Evolutionary conservation across 2,113 vertebrate species (phyloP), one percentile per base, ranked within the genome.

Genomic region (Ageneiosus marmoratus): DNA sequence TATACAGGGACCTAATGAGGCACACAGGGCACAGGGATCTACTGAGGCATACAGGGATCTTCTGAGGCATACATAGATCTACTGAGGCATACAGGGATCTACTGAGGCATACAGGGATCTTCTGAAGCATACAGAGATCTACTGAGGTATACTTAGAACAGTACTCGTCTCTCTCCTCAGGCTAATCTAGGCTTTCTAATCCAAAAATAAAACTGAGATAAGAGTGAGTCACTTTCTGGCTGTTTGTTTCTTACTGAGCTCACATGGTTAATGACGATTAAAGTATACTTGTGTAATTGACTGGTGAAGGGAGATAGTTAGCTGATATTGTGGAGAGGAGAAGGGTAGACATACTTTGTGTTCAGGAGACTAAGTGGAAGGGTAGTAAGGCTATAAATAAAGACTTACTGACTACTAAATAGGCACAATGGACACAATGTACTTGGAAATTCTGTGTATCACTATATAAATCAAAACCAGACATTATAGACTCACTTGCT

Each of bases 121-220:
- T 2, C 37, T 41, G 37, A 3, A 5, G 60, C 5, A 53, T 74
- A 48, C 46, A 37, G 48, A 20, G 69, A 67, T 44, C 27, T 55
- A 79, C 67, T 75, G 63, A 85, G 34, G 51, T 5, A 41, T 41
- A 41, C 37, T 3, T 2, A 20, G 58, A 67, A n/a, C 63, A n/a
- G 70, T 74, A 67, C 69, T 58, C 3, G 50, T 44, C 44, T 83
- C 27, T 60, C 3, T 41, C 70, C 60, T 80, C 41, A 69, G 58
- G 69, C 77, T 79, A 74, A 79, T 82, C 80, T 60, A 32, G 62
- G 69, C 83, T 76, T 34, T 80, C 24, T 80, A 72, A 85, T 87
- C 77, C 76, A 85, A 48, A 84, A 80, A 85, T 69, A 83, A 76
- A 76, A 79, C 86, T 55, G 37, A n/a, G 24, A 41, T 60, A 80